phyloP scores from a whole-genome alignment of 1,140 invertebrate species.

The Dufourea novaeangliae region DNA sequence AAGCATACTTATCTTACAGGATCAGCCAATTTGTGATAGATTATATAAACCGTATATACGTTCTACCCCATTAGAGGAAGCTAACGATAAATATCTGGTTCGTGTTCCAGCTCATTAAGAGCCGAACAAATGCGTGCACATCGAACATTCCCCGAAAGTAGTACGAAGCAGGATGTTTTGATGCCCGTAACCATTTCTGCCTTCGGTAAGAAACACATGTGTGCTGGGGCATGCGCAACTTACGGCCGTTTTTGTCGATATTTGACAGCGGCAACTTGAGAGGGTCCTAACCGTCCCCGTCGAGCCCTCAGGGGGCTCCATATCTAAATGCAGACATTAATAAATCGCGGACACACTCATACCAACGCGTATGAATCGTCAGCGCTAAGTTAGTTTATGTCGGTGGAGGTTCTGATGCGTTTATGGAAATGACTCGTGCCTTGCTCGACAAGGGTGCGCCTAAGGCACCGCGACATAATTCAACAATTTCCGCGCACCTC shows the following conservation, averaged over 20 bases:
- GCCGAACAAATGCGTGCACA: neutral
- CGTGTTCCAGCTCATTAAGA: neutral
- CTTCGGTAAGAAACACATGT: constrained; percentile 33
- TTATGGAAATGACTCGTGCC: constrained; percentile 74
- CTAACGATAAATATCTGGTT: neutral
- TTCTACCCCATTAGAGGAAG: neutral
- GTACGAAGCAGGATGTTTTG: constrained; percentile 48
- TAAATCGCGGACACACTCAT: constrained; percentile 70
- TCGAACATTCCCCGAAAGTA: constrained; percentile 9
- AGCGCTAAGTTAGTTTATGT: constrained; percentile 72
- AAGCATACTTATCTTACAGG: too few relatives aligned
- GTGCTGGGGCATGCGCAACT: constrained; percentile 61
- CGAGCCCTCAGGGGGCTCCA: constrained; percentile 61
- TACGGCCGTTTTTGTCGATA: constrained; percentile 67
- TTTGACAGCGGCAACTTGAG: constrained; percentile 65
- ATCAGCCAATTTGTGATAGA: too few relatives aligned
- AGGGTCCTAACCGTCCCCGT: constrained; percentile 63
- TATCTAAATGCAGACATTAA: constrained; percentile 76
- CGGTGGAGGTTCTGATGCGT: constrained; percentile 71
- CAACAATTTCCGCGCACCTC: constrained; percentile 63
- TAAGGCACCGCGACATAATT: constrained; percentile 70
- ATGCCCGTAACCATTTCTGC: constrained; percentile 42
- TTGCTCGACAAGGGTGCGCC: constrained; percentile 68
- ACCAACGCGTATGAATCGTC: constrained; percentile 56
- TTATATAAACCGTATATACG: too few relatives aligned